A percentile compares a stretch with the other conserved stretches of the same genome.
Evolutionary conservation across 2,113 vertebrate genomes (phyloP).

Genomic region (Bos javanicus): DNA sequence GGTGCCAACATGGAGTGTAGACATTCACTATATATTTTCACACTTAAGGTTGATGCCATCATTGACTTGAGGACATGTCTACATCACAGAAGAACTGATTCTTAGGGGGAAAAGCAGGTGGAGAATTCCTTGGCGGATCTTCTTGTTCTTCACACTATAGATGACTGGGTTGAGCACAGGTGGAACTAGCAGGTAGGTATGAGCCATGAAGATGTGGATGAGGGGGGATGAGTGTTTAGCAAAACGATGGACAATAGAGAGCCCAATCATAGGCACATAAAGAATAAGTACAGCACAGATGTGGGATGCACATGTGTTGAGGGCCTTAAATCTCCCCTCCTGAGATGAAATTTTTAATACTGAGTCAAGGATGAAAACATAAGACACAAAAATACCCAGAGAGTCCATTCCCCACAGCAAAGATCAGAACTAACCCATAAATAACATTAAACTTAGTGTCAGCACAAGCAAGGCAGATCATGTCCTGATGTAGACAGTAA

Average conservation of each 20-base stretch:
- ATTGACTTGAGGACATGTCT: not conserved
- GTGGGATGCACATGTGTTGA: slow-evolving; percentile 55
- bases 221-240: slow-evolving; percentile 13
- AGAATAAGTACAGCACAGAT: slow-evolving; percentile 54
- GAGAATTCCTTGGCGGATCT: slow-evolving; percentile 40
- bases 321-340: slow-evolving; percentile 39
- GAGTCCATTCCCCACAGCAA: slow-evolving; percentile 56
- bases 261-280: slow-evolving; percentile 55
- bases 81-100: not conserved
- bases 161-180: slow-evolving; percentile 48
- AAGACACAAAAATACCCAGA: slow-evolving; percentile 52
- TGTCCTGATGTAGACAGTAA: slow-evolving; percentile 64
- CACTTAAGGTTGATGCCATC: not conserved
- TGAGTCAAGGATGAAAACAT: slow-evolving; percentile 31
- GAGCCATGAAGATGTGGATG: slow-evolving; percentile 46
- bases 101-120: not conserved
- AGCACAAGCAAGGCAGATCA: slow-evolving; percentile 17
- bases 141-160: not conserved
- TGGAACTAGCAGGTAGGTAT: slow-evolving; percentile 43
- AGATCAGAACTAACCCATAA: slow-evolving; percentile 35
- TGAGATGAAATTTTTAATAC: slow-evolving; percentile 26
- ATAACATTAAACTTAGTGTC: not conserved
- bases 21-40: not conserved
- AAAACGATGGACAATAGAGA: slow-evolving; percentile 49
- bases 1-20: not conserved